Percentiles rank a stretch among this genome's conserved stretches.
phyloP scores from a whole-genome alignment of 2,797 vertebrate genomes.

The Coracias cyanogaster region DNA sequence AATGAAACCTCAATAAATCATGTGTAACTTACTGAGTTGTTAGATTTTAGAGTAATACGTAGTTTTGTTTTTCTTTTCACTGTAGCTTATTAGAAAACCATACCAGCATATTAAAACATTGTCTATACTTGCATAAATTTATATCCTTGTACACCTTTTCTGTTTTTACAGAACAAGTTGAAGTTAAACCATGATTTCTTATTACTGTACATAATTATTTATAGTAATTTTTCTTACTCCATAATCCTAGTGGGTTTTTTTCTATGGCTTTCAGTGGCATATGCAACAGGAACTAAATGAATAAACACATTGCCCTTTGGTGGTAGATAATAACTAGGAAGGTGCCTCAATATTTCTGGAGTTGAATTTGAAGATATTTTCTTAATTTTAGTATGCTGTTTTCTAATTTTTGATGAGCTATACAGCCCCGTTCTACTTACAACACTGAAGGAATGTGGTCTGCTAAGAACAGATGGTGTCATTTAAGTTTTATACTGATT shows the following conservation, averaged over 20 bases:
- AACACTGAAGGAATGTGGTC: slow-evolving; percentile 59
- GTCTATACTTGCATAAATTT: background rate
- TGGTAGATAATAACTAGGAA: slow-evolving; percentile 16
- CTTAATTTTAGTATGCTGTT: slow-evolving; percentile 37
- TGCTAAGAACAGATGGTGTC: slow-evolving; percentile 73
- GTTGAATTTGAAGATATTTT: background rate
- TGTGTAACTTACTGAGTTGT: background rate
- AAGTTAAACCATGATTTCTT: background rate
- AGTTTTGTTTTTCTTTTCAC: background rate
- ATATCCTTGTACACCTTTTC: background rate
- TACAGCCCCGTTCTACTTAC: slow-evolving; percentile 12
- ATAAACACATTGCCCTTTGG: background rate
- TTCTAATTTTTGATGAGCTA: slow-evolving; percentile 52
- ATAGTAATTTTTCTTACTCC: background rate
- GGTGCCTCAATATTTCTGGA: slow-evolving; percentile 1
- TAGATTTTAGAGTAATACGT: background rate
- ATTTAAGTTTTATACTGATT: slow-evolving; percentile 73
- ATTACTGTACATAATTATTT: background rate
- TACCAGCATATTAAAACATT: background rate
- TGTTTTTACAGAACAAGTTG: background rate
- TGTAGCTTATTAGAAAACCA: background rate
- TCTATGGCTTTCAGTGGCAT: background rate
- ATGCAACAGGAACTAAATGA: background rate
- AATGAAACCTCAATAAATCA: background rate
- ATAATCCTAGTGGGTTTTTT: background rate